Conservation (phyloP, 2,797 vertebrate genomes). For the Phrynocephalus guinanensis region DNA sequence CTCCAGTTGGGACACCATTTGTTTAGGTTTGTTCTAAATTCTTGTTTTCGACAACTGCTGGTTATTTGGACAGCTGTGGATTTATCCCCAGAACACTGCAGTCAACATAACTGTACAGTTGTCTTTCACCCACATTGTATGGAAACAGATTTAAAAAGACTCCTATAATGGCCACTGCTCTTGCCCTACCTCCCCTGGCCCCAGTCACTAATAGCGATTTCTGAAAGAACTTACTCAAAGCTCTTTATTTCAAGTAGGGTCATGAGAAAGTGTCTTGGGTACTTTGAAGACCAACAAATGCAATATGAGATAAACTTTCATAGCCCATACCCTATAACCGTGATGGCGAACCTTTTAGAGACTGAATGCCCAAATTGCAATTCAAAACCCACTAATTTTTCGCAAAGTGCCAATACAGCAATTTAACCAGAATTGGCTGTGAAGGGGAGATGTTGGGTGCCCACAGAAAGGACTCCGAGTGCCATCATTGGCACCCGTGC, state of each 20-base stretch:
- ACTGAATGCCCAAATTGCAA: too few relatives aligned
- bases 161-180: background rate
- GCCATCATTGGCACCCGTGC: too few relatives aligned
- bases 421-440: too few relatives aligned
- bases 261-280: background rate
- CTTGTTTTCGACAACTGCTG: background rate
- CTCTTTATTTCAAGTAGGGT: background rate
- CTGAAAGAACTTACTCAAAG: background rate
- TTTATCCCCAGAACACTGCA: background rate
- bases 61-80: background rate
- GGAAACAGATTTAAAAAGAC: conserved; percentile 1
- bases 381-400: too few relatives aligned
- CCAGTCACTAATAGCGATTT: conserved; percentile 4
- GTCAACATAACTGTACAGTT: background rate
- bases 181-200: too few relatives aligned
- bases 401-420: too few relatives aligned
- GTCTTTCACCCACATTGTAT: background rate
- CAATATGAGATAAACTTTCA: background rate
- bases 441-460: too few relatives aligned
- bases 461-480: too few relatives aligned
- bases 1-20: background rate
- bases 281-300: background rate
- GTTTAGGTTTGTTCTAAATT: background rate
- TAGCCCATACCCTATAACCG: background rate
- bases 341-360: too few relatives aligned